Evolutionary conservation across 2,888 invertebrate genomes (phyloP).

Genomic region (Didymodactylos carnosus): DNA sequence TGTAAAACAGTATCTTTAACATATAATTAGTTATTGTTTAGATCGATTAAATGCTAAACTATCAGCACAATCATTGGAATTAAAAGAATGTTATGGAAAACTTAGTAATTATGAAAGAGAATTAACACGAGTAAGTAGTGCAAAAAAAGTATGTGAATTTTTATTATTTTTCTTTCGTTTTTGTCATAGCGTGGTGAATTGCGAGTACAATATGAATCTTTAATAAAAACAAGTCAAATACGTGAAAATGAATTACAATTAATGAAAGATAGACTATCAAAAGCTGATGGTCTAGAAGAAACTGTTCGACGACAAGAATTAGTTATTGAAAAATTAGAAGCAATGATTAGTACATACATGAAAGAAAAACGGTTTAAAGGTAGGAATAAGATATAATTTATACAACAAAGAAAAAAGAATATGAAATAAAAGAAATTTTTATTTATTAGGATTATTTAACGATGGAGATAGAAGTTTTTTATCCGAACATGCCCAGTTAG

Average conservation of each 20-base stretch:
- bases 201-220: neutral
- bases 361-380: conserved; percentile 1
- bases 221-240: neutral
- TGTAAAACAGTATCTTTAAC: neutral
- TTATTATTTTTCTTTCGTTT: neutral
- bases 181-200: neutral
- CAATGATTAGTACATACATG: neutral
- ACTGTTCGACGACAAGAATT: conserved; percentile 13
- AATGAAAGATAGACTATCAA: neutral
- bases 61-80: neutral
- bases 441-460: neutral
- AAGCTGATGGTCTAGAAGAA: conserved; percentile 11
- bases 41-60: conserved; percentile 7
- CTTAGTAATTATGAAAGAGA: conserved; percentile 1
- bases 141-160: neutral
- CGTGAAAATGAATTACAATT: neutral
- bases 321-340: conserved; percentile 12
- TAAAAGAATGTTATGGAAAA: conserved; percentile 10
- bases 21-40: neutral
- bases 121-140: neutral
- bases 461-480: neutral
- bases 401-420: too few species aligned
- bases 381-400: neutral
- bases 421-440: neutral
- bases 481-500: neutral